These are phyloP conservation scores for Corydoras maculifer DNA, from an alignment of 2,113 vertebrate species.

Conservation along the genomic window DNA sequence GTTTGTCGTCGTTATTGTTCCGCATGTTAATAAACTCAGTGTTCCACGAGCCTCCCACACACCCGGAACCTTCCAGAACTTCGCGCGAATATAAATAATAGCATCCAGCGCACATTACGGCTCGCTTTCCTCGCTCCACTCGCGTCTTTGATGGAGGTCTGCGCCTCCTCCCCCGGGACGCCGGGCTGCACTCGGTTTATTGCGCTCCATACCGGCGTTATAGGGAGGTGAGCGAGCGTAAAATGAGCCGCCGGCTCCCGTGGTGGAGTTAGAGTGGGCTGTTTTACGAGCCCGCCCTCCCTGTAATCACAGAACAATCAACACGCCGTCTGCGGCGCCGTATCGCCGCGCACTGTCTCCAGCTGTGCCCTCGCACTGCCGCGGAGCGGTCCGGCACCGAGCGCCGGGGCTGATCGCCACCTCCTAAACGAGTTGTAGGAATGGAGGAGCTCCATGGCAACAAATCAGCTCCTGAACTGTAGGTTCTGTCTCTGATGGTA, in stretches of 20 bases:
- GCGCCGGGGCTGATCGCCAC: too few species aligned
- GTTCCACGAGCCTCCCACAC: too few species aligned
- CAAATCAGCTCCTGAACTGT: too few species aligned
- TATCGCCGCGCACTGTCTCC: constrained; percentile 33
- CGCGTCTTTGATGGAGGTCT: constrained; percentile 36
- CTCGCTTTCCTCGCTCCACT: constrained; percentile 21
- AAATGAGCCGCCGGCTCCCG: constrained; percentile 19
- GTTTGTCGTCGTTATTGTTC: too few species aligned
- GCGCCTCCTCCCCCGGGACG: constrained; percentile 32
- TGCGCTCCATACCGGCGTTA: constrained; percentile 3
- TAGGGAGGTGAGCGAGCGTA: constrained; percentile 3
- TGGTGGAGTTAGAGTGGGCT: constrained; percentile 17
- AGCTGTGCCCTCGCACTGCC: constrained; percentile 27
- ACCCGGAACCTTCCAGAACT: constrained; percentile 19
- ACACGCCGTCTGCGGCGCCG: constrained; percentile 22
- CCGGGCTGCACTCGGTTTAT: constrained; percentile 26
- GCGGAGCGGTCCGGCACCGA: not conserved
- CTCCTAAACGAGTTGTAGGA: not conserved
- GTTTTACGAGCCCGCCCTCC: constrained; percentile 17
- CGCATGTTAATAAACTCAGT: too few species aligned
- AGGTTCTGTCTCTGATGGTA: too few species aligned
- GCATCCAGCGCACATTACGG: constrained; percentile 23
- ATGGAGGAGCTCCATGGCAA: constrained; percentile 4
- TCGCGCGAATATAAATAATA: constrained; percentile 37
- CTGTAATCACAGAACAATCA: constrained; percentile 42